Base-by-base conservation (phyloP, 2,113 vertebrate genomes). In the Sapajus apella region DNA sequence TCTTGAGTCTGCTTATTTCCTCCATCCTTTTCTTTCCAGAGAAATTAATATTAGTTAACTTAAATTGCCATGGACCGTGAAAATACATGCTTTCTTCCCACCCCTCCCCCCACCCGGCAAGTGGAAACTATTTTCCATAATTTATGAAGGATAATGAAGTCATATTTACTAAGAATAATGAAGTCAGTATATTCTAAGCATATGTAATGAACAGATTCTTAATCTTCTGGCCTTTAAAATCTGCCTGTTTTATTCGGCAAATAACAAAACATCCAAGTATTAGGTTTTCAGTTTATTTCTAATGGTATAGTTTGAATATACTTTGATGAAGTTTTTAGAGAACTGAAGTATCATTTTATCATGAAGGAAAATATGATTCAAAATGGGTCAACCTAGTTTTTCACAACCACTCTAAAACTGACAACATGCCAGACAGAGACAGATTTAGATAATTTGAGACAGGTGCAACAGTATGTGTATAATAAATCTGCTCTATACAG, bases 401-500 rank as follows among this genome's bases (percentile, higher is more conserved):
- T 43, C 90, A 18, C 32, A n/a, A 27, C 58, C 50, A 8, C 58
- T 30, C 12, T n/a, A 89, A 73, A 87, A 95, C 55, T 32, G 56
- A 13, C 85, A 72, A 32, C 76, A 5, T 88, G 37, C 80, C 87
- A 95, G 90, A 91, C 87, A 95, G 6, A 3, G 85, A 6, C 45
- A 85, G 35, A 94, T 96, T 97, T 97, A 79, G 90, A 97, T 95
- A 30, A 96, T 70, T 90, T 68, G 90, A 96, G 10, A 95, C 86
- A 97, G 96, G 96, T 97, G 97, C 95, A 92, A 77, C 18, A 76
- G 92, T 91, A 88, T 95, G 14, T 43, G 73, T 35, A 81, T 70
- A 93, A 94, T 87, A 92, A 97, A 97, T 94, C 94, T 98, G 90
- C 82, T 66, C 96, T 87, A 70, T 10, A 4, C 64, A 87, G 94